Base-by-base conservation (phyloP, 37 sponge, comb jelly and placozoan genomes). In the Agelas oroides region DNA sequence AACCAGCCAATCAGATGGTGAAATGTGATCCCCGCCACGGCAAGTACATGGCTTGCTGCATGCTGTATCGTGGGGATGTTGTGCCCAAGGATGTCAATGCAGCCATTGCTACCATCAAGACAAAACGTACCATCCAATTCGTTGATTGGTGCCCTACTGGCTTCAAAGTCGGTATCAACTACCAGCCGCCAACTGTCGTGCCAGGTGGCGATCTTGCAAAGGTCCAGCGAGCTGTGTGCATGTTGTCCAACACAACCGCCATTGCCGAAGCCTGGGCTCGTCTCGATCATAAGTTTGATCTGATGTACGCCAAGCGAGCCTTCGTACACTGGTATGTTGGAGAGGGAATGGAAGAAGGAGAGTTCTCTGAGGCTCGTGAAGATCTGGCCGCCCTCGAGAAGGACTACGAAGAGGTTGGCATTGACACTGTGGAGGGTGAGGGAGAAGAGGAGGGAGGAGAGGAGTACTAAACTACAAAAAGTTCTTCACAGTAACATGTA, bases 61-160 rank as follows among this genome's bases (percentile, higher is more conserved):
- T 96, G 76, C 86, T 96, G 41, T 96, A 88, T 80, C 91, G 96
- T 75, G 96, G 96, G 53, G 96, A 96, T 81, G 96, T 96, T 25
- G 96, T 96, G 24, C 96, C 96, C 57, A 96, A 96, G 67, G 96
- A 96, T 70, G 96, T 96, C 36, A 96, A 96, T 80, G 85, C 93
- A 38, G 96, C 96, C 65, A 96, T 96, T 46, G 91, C 91, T 63
- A 90, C 86, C 58, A 90, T 96, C 88, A 96, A 96, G 91, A 90
- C 93, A 56, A 89, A 87, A 80, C 86, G 93, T 25, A 96, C 91
- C 76, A 91, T 95, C 84, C 95, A 92, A 77, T 95, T 95, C 86
- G 94, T 94, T 8, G 97, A 97, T 88, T 97, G 97, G 97, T 97
- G 97, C 79, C 97, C 97, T 58, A 97, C 97, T 63, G 94, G 97